Conservation (phyloP, 1,140 invertebrate species). For the Chymomyza costata region DNA sequence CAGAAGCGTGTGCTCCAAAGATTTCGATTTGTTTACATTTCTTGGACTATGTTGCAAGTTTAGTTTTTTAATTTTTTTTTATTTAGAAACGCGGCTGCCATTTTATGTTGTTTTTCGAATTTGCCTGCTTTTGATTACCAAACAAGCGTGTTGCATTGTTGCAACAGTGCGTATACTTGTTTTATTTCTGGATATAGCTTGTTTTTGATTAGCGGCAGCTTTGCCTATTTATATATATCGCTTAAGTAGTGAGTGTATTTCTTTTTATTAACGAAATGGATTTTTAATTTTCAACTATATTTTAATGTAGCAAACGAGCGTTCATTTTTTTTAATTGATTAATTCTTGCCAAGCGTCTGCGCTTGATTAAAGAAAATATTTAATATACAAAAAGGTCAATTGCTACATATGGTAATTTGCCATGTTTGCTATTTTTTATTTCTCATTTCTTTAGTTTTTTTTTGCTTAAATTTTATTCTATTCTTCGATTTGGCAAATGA, state of each 20-base stretch:
- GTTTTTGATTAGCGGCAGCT: neutral
- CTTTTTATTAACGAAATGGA: conserved; percentile 49
- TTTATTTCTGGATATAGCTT: conserved; percentile 12
- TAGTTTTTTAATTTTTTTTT: conserved; percentile 11
- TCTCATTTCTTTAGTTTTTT: too few species aligned
- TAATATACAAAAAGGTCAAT: conserved; percentile 63
- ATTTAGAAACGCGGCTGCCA: neutral
- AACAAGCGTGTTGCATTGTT: conserved; percentile 49
- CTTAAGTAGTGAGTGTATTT: too few species aligned
- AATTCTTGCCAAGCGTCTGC: conserved; percentile 58
- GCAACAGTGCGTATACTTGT: conserved; percentile 14
- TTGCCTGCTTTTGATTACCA: conserved; percentile 55
- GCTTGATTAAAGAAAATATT: conserved; percentile 65
- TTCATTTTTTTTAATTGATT: conserved; percentile 60
- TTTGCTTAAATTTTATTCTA: too few species aligned
- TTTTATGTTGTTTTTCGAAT: conserved; percentile 12
- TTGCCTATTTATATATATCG: conserved; percentile 8
- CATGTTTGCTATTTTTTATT: too few species aligned
- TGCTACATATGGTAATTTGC: conserved; percentile 66
- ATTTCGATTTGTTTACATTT: too few species aligned
- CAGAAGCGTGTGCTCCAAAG: too few species aligned
- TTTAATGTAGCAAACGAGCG: conserved; percentile 65
- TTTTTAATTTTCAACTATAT: conserved; percentile 70
- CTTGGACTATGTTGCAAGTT: too few species aligned
- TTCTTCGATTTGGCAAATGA: conserved; percentile 1